Base-by-base conservation (phyloP, 1,140 invertebrate genomes). In the Matsumurasca onukii region DNA sequence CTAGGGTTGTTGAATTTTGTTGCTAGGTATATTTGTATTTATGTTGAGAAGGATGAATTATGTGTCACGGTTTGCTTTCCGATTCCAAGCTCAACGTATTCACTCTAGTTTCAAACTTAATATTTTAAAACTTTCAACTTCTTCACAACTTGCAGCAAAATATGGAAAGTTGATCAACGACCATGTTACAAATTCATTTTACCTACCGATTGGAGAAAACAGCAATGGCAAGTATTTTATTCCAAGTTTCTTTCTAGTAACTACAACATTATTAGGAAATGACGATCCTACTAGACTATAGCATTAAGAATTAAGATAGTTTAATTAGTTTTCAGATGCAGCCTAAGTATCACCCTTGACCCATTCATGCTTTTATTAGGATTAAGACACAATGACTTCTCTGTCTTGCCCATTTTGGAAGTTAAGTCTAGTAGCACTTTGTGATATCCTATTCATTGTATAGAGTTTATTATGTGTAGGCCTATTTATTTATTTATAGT, bases 81-180 rank as follows among this genome's bases (percentile, higher is more conserved):
- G n/a, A n/a, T n/a, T n/a, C n/a, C n/a, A n/a, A n/a, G n/a, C n/a
- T n/a, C n/a, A n/a, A n/a, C n/a, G n/a, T n/a, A n/a, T n/a, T n/a
- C n/a, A n/a, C n/a, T n/a, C n/a, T n/a, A n/a, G n/a, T n/a, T n/a
- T n/a, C n/a, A n/a, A n/a, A n/a, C n/a, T n/a, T n/a, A n/a, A 59
- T 27, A 27, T 27, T 5, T 27, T 29, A 3, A 27, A 59, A 22
- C 30, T 59, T 5, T 59, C 55, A 5, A 59, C 15, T 3, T 27
- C 22, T 12, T 27, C 30, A 27, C 3, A 2, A 2, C 25, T 59
- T 29, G 12, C 22, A 59, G 25, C 55, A 15, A 59, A 59, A 59
- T 59, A 59, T 29, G 55, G 55, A n/a, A 59, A 59, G 55, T 27
- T 59, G n/a, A 59, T 59, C 9, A 59, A 59, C 24, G 55, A 59